phyloP scores from a whole-genome alignment of 2,113 vertebrate genomes.

The Lamprotornis superbus region DNA sequence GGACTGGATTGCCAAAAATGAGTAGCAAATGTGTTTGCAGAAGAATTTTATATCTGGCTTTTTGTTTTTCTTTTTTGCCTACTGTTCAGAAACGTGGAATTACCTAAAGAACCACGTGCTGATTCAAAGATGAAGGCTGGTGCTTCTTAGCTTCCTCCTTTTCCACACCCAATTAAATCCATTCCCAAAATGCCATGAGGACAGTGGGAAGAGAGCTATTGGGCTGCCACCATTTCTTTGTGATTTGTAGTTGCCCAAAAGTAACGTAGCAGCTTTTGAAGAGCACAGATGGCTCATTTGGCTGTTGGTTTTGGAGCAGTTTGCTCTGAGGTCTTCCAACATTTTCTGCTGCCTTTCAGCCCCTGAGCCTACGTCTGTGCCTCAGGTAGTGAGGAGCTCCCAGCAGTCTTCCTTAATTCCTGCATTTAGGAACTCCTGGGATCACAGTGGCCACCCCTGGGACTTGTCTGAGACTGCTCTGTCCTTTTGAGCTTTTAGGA shows the following conservation, averaged over 20 bases:
- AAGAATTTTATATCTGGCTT: background rate
- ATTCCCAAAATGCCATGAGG: background rate
- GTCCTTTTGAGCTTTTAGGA: background rate
- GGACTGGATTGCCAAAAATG: background rate
- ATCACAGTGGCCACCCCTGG: rapidly evolving
- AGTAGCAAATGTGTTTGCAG: background rate
- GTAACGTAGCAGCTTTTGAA: background rate
- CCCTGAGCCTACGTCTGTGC: rapidly evolving
- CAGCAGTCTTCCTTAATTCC: background rate
- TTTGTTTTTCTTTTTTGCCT: background rate
- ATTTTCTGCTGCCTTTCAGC: background rate
- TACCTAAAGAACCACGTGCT: background rate
- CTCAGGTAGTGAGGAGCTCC: background rate
- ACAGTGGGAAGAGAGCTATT: background rate
- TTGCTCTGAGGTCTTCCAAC: background rate
- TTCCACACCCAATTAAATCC: background rate
- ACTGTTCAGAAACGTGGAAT: background rate
- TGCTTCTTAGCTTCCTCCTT: background rate
- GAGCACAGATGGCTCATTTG: background rate
- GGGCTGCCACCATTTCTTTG: background rate
- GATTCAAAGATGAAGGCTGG: background rate
- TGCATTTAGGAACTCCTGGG: background rate
- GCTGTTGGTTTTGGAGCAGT: background rate
- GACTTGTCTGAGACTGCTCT: background rate
- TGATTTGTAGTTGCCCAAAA: background rate